phyloP scores from a whole-genome alignment of 2,113 vertebrate species.

The Aphelocoma coerulescens region DNA sequence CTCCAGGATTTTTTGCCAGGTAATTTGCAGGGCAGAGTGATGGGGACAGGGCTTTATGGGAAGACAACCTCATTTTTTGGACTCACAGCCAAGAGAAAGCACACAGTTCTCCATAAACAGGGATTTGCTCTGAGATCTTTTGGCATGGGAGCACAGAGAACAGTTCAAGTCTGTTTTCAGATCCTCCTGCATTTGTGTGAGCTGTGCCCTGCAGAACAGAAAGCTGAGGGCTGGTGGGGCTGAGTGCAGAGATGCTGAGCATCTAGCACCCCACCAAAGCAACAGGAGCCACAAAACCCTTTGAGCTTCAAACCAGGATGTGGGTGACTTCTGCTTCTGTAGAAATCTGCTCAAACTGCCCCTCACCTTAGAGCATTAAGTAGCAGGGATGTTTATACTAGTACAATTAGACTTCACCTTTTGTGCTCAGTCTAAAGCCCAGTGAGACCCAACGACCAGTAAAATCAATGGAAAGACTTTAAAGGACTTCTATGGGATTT shows the following conservation, averaged over 20 bases:
- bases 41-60: background rate
- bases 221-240: background rate
- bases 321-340: background rate
- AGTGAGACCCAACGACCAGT: background rate
- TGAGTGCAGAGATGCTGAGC: background rate
- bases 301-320: background rate
- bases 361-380: background rate
- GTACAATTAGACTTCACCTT: background rate
- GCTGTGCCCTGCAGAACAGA: background rate
- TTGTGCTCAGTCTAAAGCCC: background rate
- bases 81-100: background rate
- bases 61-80: background rate
- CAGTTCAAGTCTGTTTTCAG: background rate
- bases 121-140: background rate
- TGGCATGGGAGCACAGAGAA: background rate
- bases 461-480: background rate
- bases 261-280: background rate
- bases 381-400: background rate
- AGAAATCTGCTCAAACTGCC: background rate
- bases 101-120: background rate
- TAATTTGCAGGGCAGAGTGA: background rate
- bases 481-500: background rate
- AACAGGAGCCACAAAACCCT: background rate
- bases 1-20: background rate
- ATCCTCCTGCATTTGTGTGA: background rate